Conservation (phyloP, 2,797 vertebrate genomes). For the Crax fasciolata region DNA sequence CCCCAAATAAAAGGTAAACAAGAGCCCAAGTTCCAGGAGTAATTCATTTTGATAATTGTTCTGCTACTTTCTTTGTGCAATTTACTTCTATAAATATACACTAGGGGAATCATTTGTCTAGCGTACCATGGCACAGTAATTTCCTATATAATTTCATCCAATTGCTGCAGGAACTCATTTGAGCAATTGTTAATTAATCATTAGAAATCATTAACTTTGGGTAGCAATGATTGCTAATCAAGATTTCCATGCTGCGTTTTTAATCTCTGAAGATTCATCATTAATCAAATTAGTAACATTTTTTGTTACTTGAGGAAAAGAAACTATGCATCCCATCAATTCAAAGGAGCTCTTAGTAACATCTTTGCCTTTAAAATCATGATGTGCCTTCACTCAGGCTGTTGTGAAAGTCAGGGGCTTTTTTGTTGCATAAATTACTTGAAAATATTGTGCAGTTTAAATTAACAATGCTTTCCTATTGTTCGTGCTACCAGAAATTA, state of each 20-base stretch:
- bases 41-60: slow-evolving; percentile 71
- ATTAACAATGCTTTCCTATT: slow-evolving; percentile 30
- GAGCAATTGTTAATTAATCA: slow-evolving; percentile 77
- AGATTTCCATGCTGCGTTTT: slow-evolving; percentile 62
- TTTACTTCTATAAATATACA: slow-evolving; percentile 65
- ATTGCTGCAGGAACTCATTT: slow-evolving; percentile 79
- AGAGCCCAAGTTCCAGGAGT: slow-evolving; percentile 54
- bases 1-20: slow-evolving; percentile 66
- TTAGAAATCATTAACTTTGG: slow-evolving; percentile 70
- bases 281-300: slow-evolving; percentile 69
- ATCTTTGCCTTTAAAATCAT: slow-evolving; percentile 44
- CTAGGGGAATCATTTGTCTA: slow-evolving; percentile 67
- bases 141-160: slow-evolving; percentile 76
- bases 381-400: slow-evolving; percentile 12
- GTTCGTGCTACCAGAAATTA: slow-evolving; percentile 3
- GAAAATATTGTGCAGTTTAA: slow-evolving; percentile 49
- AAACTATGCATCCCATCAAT: neutral
- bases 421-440: slow-evolving; percentile 40
- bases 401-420: neutral
- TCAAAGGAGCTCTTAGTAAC: neutral
- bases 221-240: slow-evolving; percentile 76
- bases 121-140: slow-evolving; percentile 62
- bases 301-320: slow-evolving; percentile 29
- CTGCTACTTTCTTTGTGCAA: slow-evolving; percentile 45
- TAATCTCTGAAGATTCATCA: slow-evolving; percentile 40